These are phyloP conservation scores for Amblyteles armatorius DNA, from an alignment of 2,888 invertebrate species.

Conservation along the genomic window DNA sequence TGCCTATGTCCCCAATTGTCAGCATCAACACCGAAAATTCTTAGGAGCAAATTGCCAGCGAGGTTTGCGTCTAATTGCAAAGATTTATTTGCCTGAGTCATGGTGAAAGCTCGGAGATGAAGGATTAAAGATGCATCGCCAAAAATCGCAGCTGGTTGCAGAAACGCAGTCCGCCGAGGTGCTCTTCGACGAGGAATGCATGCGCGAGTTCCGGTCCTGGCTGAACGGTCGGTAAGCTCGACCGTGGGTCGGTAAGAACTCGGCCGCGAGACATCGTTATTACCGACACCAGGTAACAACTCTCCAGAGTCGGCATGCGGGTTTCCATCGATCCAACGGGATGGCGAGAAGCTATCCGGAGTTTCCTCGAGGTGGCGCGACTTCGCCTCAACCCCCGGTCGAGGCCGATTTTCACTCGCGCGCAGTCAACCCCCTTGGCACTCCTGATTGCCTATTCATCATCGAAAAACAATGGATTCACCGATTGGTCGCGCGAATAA, in stretches of 20 bases:
- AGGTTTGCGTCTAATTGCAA: no score
- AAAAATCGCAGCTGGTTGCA: background rate
- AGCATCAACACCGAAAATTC: no score
- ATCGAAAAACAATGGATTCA: background rate
- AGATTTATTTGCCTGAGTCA: no score
- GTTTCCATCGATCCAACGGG: constrained; percentile 49
- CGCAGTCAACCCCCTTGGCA: background rate
- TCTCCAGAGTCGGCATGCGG: constrained; percentile 21
- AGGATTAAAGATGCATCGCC: no score
- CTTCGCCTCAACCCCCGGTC: constrained; percentile 17
- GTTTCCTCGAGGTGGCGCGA: constrained; percentile 55
- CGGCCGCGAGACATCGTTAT: constrained; percentile 18
- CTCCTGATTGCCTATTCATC: background rate
- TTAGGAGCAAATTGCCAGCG: no score
- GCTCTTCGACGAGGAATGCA: background rate
- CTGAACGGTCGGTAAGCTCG: background rate
- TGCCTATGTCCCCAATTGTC: no score
- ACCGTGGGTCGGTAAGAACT: constrained; percentile 43
- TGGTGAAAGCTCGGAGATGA: no score
- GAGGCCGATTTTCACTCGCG: background rate
- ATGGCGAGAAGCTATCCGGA: constrained; percentile 30
- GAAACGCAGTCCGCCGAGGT: background rate
- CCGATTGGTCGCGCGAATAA: background rate
- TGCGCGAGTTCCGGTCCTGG: background rate
- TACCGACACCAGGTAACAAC: constrained; percentile 52